Conservation (phyloP, 2,797 vertebrate species). For the Mormyrus hasselquistii region DNA sequence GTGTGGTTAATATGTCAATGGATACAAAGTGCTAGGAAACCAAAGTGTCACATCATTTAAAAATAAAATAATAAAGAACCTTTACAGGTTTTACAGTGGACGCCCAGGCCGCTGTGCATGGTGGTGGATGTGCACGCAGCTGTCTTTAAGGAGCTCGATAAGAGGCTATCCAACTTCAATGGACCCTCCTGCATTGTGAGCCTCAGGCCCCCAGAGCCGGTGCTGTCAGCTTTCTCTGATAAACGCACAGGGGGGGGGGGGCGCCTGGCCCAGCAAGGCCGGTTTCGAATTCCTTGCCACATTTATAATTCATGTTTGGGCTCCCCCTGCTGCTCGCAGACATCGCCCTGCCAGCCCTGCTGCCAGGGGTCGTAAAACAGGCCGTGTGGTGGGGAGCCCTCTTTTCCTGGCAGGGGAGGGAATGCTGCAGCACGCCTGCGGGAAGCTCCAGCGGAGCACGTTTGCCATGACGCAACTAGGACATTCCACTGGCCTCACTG, state of each 20-base stretch:
- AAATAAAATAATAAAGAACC: not conserved
- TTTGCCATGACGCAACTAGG: not conserved
- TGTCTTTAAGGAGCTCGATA: not conserved
- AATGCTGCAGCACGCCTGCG: slow-evolving; percentile 24
- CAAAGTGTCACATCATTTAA: not conserved
- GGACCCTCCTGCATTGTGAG: not conserved
- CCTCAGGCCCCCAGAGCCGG: not conserved
- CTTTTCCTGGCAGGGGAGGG: slow-evolving; percentile 35
- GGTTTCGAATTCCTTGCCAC: slow-evolving; percentile 46
- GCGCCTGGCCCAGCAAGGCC: slow-evolving; percentile 37
- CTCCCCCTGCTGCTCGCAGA: slow-evolving; percentile 42
- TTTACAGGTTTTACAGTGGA: not conserved
- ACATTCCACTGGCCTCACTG: not conserved
- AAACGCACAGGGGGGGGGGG: slow-evolving; percentile 37
- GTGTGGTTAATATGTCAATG: not conserved
- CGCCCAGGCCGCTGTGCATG: not conserved
- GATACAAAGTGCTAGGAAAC: not conserved
- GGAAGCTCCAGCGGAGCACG: slow-evolving; percentile 13
- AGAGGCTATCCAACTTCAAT: not conserved
- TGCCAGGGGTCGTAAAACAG: slow-evolving; percentile 56
- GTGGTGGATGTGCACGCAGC: not conserved
- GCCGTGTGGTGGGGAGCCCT: slow-evolving; percentile 35
- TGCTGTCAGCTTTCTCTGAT: slow-evolving; percentile 26
- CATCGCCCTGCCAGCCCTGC: slow-evolving; percentile 35
- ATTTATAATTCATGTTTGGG: slow-evolving; percentile 54